These are phyloP conservation scores for Barbus barbus DNA, from an alignment of 2,113 vertebrate species.

Conservation along the genomic window DNA sequence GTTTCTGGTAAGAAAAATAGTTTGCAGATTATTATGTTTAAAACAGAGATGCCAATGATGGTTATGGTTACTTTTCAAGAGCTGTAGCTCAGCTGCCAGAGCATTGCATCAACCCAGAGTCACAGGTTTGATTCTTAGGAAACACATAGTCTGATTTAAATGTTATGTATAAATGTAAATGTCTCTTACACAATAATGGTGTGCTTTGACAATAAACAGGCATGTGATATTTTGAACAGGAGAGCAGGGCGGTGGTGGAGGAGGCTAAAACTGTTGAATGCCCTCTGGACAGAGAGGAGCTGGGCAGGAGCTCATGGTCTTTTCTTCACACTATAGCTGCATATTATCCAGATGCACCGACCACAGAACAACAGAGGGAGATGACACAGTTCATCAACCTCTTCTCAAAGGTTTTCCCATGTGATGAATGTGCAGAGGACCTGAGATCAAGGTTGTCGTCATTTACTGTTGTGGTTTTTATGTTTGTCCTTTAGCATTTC, in stretches of 20 bases:
- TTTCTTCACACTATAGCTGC: constrained; percentile 95
- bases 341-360: constrained; percentile 88
- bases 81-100: background rate
- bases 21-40: background rate
- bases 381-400: constrained; percentile 92
- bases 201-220: background rate
- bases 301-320: constrained; percentile 92
- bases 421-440: constrained; percentile 93
- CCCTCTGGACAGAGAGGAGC: constrained; percentile 87
- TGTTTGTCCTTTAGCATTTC: background rate
- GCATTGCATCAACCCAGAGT: background rate
- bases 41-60: background rate
- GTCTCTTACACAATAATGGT: background rate
- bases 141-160: no score
- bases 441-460: constrained; percentile 80
- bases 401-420: constrained; percentile 96
- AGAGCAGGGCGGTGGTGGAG: constrained; percentile 48
- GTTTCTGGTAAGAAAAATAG: background rate
- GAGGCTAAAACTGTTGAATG: constrained; percentile 77
- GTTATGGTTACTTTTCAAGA: background rate
- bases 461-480: background rate
- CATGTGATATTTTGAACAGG: constrained; percentile 54
- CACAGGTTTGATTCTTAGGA: background rate
- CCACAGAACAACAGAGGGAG: constrained; percentile 80
- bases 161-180: background rate